Percentiles rank a stretch among this genome's conserved stretches.
Conservation (phyloP, 2,113 vertebrate species). For the Sminthopsis crassicaudata region DNA sequence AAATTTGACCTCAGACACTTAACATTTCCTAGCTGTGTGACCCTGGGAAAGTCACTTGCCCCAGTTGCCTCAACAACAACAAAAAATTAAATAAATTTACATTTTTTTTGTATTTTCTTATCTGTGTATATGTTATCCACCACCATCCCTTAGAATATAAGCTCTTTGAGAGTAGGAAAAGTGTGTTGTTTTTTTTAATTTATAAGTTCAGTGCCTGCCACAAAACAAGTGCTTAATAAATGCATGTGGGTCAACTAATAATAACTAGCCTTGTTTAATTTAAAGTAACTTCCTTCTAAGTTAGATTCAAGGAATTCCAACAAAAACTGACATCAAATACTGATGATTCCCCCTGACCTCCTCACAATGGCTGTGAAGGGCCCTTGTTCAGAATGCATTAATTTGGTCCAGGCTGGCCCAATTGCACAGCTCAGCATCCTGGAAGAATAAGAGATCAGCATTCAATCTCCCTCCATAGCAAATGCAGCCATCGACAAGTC, state of each 20-base stretch:
- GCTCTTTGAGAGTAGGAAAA: neutral
- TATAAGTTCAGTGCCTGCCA: neutral
- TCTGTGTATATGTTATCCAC: neutral
- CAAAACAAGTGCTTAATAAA: neutral
- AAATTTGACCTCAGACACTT: too few relatives aligned
- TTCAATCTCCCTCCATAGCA: slow-evolving; percentile 83
- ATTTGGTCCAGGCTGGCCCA: slow-evolving; percentile 81
- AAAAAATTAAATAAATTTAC: neutral
- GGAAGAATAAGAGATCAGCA: slow-evolving; percentile 83
- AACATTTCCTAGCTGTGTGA: too few relatives aligned
- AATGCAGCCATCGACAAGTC: slow-evolving; percentile 83
- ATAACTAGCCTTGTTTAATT: slow-evolving; percentile 36
- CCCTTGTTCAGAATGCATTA: slow-evolving; percentile 80
- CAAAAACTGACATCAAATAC: slow-evolving; percentile 72
- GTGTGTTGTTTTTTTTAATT: neutral
- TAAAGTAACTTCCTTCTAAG: slow-evolving; percentile 65
- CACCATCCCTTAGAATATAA: neutral
- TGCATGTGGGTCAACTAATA: neutral
- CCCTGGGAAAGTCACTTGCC: too few relatives aligned
- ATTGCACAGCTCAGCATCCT: slow-evolving; percentile 83
- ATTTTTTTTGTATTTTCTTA: neutral
- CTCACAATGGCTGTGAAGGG: slow-evolving; percentile 73
- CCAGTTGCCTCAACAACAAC: too few relatives aligned
- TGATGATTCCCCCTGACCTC: slow-evolving; percentile 75
- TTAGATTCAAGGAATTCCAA: slow-evolving; percentile 72